Percentiles rank a stretch among this genome's conserved stretches.
Conservation (phyloP, 2,113 vertebrate genomes). For the Sander lucioperca region DNA sequence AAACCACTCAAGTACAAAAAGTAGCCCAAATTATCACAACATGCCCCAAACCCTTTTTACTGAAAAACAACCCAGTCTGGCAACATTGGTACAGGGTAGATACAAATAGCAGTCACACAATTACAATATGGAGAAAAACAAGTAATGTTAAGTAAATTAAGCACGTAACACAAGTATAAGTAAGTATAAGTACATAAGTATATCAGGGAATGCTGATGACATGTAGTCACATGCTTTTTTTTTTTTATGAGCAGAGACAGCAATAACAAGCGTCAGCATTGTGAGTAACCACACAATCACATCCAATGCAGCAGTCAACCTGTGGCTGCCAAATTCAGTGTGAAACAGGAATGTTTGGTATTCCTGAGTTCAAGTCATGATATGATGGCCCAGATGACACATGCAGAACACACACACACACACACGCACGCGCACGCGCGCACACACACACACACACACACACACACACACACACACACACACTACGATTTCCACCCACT, state of each 20-base stretch:
- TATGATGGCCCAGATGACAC: constrained; percentile 71
- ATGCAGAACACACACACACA: constrained; percentile 46
- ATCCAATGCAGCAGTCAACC: constrained; percentile 23
- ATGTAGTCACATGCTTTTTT: constrained; percentile 34
- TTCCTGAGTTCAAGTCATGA: constrained; percentile 66
- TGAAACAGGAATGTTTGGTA: constrained; percentile 65
- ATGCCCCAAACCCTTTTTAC: no score
- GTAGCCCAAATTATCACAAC: no score
- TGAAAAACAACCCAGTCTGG: neutral
- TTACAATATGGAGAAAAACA: neutral
- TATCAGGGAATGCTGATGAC: constrained; percentile 3
- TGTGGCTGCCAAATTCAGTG: constrained; percentile 41
- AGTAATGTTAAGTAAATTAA: neutral
- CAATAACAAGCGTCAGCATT: constrained; percentile 26
- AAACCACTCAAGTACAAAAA: neutral
- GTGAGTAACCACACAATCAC: constrained; percentile 48
- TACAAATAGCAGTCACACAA: neutral
- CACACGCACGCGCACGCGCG: constrained; percentile 31
- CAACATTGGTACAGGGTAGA: neutral
- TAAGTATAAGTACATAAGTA: neutral
- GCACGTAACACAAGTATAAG: neutral
- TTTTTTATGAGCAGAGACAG: neutral
- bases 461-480: constrained; percentile 32
- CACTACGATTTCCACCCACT: constrained; percentile 62
- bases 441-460: constrained; percentile 32